Percentiles rank a stretch among this genome's conserved stretches.
Conservation (phyloP, 2,888 invertebrate species). For the Dasysyrphus albostriatus region DNA sequence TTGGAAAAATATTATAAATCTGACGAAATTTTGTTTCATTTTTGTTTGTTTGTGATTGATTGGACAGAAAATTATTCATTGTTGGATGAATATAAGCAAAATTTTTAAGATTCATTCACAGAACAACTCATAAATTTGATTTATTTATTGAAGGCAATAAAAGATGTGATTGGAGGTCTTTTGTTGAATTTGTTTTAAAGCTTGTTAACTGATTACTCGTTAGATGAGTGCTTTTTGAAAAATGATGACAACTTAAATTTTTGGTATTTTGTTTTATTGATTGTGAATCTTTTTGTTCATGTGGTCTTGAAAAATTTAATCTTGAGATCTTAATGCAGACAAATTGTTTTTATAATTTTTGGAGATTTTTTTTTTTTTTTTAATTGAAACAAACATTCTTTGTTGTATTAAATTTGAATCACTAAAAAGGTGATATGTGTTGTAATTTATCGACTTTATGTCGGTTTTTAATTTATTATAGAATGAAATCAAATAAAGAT, state of each 20-base stretch:
- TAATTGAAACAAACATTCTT: too few relatives aligned
- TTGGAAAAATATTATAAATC: neutral
- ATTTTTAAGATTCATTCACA: neutral
- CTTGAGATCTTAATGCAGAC: too few relatives aligned
- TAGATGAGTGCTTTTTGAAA: neutral
- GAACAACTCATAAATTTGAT: neutral
- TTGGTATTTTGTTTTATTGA: neutral
- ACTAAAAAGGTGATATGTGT: too few relatives aligned
- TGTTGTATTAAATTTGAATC: too few relatives aligned
- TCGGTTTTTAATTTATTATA: too few relatives aligned
- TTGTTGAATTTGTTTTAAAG: neutral
- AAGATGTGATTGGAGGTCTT: neutral
- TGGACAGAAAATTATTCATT: constrained; percentile 2
- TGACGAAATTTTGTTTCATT: neutral
- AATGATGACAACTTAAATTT: neutral
- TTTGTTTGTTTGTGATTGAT: constrained; percentile 10
- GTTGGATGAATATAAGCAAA: neutral
- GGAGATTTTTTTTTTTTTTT: too few relatives aligned
- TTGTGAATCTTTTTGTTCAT: neutral
- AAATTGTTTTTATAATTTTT: too few relatives aligned
- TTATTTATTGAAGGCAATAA: constrained; percentile 10
- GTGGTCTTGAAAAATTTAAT: too few relatives aligned
- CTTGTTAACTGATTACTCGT: neutral
- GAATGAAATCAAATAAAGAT: too few relatives aligned
- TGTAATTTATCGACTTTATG: too few relatives aligned